Evolutionary conservation across 2,888 invertebrate species (phyloP).

Genomic region (Ptychoptera albimana): DNA sequence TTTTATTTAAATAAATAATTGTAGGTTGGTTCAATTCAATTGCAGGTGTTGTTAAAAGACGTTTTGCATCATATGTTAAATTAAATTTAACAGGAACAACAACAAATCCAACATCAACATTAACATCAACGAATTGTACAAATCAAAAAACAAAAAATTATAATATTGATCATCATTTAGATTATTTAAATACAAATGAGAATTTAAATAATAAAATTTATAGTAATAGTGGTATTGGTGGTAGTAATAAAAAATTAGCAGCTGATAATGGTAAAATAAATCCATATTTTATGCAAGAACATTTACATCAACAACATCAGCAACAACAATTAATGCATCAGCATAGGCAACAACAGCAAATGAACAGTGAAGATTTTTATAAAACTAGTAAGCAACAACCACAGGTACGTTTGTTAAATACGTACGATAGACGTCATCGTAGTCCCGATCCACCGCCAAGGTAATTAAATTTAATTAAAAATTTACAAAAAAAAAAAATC

Average conservation of each 20-base stretch:
- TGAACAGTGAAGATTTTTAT: neutral
- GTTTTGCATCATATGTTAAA: slow-evolving; percentile 71
- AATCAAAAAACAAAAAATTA: neutral
- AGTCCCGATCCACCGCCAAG: slow-evolving; percentile 45
- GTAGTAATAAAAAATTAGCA: slow-evolving; percentile 3
- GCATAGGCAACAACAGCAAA: slow-evolving; percentile 6
- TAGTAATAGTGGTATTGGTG: neutral
- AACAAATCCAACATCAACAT: neutral
- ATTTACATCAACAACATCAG: slow-evolving; percentile 6
- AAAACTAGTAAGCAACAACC: slow-evolving; percentile 1
- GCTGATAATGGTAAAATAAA: slow-evolving; percentile 3
- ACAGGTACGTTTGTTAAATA: slow-evolving; percentile 17
- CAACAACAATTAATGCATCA: slow-evolving; percentile 5
- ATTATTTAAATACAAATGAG: neutral
- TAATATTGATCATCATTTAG: neutral
- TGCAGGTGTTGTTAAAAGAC: slow-evolving; percentile 56
- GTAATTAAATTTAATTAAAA: too few species aligned
- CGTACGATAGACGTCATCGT: slow-evolving; percentile 31
- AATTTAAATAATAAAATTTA: slow-evolving; percentile 16
- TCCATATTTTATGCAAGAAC: slow-evolving; percentile 8
- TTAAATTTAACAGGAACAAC: slow-evolving; percentile 42
- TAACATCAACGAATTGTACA: neutral
- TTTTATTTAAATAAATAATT: too few species aligned
- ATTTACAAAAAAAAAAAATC: too few species aligned
- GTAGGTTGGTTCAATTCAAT: slow-evolving; percentile 48